Conservation (phyloP, 2,797 vertebrate species). For the Tapirus indicus region DNA sequence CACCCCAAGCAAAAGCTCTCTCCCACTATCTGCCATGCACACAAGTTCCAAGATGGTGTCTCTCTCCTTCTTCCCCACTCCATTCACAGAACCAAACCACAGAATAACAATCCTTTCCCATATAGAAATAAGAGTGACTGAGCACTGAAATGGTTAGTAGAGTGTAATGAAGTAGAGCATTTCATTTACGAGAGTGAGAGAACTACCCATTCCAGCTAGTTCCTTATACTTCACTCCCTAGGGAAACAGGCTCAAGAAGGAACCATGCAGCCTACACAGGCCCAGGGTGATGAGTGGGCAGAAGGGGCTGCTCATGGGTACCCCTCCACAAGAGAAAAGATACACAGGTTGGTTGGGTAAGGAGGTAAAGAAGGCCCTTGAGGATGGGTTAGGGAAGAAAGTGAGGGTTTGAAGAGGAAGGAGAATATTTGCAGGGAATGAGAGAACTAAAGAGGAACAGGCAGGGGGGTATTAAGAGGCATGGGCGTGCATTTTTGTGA, state of each 20-base stretch:
- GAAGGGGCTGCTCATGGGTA: fast-evolving
- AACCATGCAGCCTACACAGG: not conserved
- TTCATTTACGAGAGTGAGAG: not conserved
- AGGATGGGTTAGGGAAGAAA: not conserved
- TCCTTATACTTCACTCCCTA: not conserved
- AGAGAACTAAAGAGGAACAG: not conserved
- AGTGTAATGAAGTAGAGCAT: not conserved
- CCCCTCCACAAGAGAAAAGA: not conserved
- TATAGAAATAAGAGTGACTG: not conserved
- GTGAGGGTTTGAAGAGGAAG: not conserved
- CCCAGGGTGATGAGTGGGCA: not conserved
- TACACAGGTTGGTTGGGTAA: not conserved
- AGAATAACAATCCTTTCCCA: not conserved
- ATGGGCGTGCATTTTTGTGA: not conserved
- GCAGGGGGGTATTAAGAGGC: not conserved
- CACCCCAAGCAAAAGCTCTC: not conserved
- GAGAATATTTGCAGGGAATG: not conserved
- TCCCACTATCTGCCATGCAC: not conserved
- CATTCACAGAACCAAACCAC: not conserved
- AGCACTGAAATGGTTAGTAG: not conserved
- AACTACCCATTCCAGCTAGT: not conserved
- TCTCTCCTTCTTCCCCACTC: not conserved
- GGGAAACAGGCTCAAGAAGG: not conserved
- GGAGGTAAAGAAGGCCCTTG: not conserved
- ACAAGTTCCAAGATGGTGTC: not conserved